Conservation (phyloP, 2,113 vertebrate species). For the Numenius arquata region DNA sequence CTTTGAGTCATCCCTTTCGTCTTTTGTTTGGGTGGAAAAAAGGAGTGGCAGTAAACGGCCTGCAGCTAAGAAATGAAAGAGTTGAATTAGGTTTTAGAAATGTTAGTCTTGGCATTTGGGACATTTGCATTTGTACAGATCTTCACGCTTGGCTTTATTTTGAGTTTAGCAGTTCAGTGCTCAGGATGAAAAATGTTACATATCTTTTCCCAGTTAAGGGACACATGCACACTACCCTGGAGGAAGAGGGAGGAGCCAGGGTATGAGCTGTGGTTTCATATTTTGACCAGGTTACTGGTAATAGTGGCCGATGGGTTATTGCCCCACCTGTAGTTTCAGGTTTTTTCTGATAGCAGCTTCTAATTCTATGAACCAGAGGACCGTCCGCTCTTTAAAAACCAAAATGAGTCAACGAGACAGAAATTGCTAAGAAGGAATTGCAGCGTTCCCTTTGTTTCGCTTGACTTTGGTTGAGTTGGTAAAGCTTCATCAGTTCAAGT, state of each 20-base stretch:
- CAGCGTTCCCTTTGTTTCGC: not conserved
- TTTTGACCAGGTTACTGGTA: not conserved
- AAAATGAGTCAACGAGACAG: not conserved
- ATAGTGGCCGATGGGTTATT: rapidly evolving
- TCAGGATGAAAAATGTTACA: not conserved
- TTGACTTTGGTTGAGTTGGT: not conserved
- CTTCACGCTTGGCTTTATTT: not conserved
- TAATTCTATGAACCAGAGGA: not conserved
- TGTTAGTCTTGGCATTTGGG: conserved; percentile 13
- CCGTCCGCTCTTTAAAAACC: not conserved
- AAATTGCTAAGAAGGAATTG: too few relatives aligned
- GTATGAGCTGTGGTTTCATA: not conserved
- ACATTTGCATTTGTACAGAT: conserved; percentile 29
- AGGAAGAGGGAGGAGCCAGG: not conserved
- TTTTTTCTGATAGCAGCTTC: not conserved
- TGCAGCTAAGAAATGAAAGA: conserved; percentile 53
- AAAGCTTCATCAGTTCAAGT: not conserved
- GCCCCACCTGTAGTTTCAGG: not conserved
- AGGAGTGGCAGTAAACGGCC: conserved; percentile 38
- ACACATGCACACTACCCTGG: not conserved
- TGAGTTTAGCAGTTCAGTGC: not conserved
- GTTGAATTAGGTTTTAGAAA: conserved; percentile 56
- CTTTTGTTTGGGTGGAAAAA: conserved; percentile 58
- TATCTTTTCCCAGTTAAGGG: not conserved
- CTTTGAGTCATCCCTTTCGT: conserved; percentile 53